phyloP scores from a whole-genome alignment of 2,113 vertebrate genomes.

The Pampusana beccarii region DNA sequence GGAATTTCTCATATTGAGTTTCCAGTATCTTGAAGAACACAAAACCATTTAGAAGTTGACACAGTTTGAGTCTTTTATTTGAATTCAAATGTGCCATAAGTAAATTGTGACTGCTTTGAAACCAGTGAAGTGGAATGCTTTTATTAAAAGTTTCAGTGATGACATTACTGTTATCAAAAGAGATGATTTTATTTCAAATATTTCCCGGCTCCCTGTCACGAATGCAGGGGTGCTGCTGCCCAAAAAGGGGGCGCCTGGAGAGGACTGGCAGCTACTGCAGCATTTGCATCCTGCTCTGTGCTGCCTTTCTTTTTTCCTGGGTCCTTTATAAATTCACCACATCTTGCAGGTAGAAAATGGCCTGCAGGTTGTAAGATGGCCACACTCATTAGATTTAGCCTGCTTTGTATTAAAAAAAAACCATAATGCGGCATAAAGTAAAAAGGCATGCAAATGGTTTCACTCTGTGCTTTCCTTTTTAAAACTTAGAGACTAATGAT shows the following conservation, averaged over 20 bases:
- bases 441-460: not conserved
- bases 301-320: not conserved
- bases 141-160: not conserved
- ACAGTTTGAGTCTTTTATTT: not conserved
- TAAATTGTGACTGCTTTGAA: not conserved
- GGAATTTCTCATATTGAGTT: not conserved
- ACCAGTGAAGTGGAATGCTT: not conserved
- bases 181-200: not conserved
- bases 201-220: not conserved
- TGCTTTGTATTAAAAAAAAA: not conserved
- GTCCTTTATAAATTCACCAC: not conserved
- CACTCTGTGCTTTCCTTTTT: not conserved
- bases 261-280: not conserved
- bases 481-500: not conserved
- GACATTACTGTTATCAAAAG: not conserved
- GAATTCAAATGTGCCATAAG: not conserved
- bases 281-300: not conserved
- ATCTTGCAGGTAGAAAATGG: not conserved
- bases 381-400: not conserved
- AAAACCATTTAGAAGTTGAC: not conserved
- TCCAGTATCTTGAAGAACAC: not conserved
- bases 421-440: not conserved
- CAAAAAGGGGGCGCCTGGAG: not conserved
- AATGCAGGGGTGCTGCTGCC: not conserved
- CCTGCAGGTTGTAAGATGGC: not conserved